Evolutionary conservation across 2,113 vertebrate species (phyloP).

Genomic region (Suncus etruscus): DNA sequence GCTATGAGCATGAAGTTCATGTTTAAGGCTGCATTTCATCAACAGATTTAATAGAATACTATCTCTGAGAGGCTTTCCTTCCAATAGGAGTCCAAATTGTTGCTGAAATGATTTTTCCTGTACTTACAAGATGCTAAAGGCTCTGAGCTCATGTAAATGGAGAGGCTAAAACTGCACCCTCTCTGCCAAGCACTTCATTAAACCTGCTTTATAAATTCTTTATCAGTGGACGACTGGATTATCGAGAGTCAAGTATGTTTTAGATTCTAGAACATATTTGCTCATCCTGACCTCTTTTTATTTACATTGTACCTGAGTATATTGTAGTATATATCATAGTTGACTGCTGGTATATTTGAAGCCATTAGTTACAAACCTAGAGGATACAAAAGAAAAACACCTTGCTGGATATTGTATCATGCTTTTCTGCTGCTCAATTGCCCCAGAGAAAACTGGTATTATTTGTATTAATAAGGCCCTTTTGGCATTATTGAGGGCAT

Average conservation of each 20-base stretch:
- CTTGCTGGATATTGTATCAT: not conserved
- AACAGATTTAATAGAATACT: not conserved
- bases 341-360: too few species aligned
- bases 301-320: not conserved
- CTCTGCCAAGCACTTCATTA: not conserved
- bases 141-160: not conserved
- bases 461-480: conserved; percentile 4
- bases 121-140: not conserved
- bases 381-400: not conserved
- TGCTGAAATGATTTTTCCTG: not conserved
- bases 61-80: conserved; percentile 8
- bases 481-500: not conserved
- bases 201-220: not conserved
- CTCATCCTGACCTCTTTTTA: not conserved
- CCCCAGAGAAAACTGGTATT: not conserved
- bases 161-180: not conserved
- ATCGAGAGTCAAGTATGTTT: not conserved
- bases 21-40: not conserved
- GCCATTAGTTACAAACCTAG: not conserved
- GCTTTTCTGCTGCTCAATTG: not conserved
- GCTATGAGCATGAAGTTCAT: not conserved
- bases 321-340: not conserved
- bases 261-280: not conserved
- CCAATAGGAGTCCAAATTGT: not conserved
- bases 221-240: not conserved